Conservation (phyloP, 2,888 invertebrate genomes). For the Drosophila colorata region DNA sequence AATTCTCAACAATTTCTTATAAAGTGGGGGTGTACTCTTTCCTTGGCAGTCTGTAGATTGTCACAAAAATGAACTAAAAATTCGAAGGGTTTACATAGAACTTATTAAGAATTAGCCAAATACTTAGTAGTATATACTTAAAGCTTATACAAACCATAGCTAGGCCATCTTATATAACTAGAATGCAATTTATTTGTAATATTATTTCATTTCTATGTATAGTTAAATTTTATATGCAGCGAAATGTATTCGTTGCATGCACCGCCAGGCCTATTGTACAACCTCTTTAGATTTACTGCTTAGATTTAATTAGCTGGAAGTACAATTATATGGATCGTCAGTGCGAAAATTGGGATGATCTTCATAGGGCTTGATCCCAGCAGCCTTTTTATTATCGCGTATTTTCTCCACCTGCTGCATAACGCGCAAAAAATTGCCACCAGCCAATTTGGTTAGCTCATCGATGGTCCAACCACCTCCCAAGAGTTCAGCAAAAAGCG, state of each 20-base stretch:
- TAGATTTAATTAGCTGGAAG: slow-evolving; percentile 85
- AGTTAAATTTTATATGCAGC: slow-evolving; percentile 35
- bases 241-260: slow-evolving; percentile 42
- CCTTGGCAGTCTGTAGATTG: slow-evolving; percentile 75
- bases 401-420: slow-evolving; percentile 88
- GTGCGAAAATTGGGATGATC: slow-evolving; percentile 87
- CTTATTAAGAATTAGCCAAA: slow-evolving; percentile 33
- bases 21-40: slow-evolving; percentile 30
- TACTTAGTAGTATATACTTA: slow-evolving; percentile 43
- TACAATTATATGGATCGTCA: slow-evolving; percentile 85
- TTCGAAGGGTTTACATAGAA: slow-evolving; percentile 32
- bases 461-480: slow-evolving; percentile 92
- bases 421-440: slow-evolving; percentile 91
- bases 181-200: slow-evolving; percentile 24
- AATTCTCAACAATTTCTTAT: slow-evolving; percentile 6
- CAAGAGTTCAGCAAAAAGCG: slow-evolving; percentile 91
- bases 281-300: slow-evolving; percentile 50
- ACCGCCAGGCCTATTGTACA: slow-evolving; percentile 55
- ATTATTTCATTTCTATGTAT: not conserved
- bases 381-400: slow-evolving; percentile 89
- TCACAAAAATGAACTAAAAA: slow-evolving; percentile 60
- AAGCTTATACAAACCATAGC: slow-evolving; percentile 72
- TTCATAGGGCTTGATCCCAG: slow-evolving; percentile 91
- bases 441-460: slow-evolving; percentile 91
- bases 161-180: slow-evolving; percentile 53